Base-by-base conservation (phyloP, 2,888 invertebrate genomes). In the Dynastes hyllus region DNA sequence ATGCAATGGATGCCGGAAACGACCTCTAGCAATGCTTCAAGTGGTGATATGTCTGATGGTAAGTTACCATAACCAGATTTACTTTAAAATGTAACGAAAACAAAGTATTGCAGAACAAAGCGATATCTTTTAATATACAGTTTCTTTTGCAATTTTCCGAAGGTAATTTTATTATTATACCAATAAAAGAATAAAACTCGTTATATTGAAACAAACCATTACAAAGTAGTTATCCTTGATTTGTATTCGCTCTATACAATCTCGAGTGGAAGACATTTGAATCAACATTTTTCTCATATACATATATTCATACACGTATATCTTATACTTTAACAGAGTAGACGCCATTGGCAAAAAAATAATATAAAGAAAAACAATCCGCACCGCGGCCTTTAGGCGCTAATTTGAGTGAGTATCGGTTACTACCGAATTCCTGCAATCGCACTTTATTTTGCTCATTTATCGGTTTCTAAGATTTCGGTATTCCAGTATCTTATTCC, bases 21-120 rank as follows among this genome's bases (percentile, higher is more conserved):
- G 3, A 83, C 86, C 0, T 87, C 88, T 1, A 88, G 87, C 79
- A 89, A 87, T 76, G 88, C 91, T 66, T 92, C 92, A 1, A 91
- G 91, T 45, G 79, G 93, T 79, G 94, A 94, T 84, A 91, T 93
- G 88, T 94, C 94, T 82, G 94, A 95, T 86, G 94, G 94, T 94
- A 87, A 89, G 91, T 88, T 51, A 16, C 37, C 70, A 45, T 11
- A 45, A 45, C 8, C 1, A 40, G 40, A 40, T 9, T 55, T 55
- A 3, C 16, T 45, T 16, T 16, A 22, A 22, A 67, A 22, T 45
- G 16, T 11, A 45, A 67, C 8, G 2, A 22, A 67, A 45, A 67
- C 13, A n/a, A n/a, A 29, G 5, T 32, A 11, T 45, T 11, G 8
- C 45, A 11, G 11, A 2, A 11, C 45, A 63, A 63, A 29, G 22